A percentile compares a stretch with the other conserved stretches of the same genome.
These are phyloP conservation scores for Trachymyrmex cornetzi DNA, from an alignment of 1,140 invertebrate species.

Conservation along the genomic window DNA sequence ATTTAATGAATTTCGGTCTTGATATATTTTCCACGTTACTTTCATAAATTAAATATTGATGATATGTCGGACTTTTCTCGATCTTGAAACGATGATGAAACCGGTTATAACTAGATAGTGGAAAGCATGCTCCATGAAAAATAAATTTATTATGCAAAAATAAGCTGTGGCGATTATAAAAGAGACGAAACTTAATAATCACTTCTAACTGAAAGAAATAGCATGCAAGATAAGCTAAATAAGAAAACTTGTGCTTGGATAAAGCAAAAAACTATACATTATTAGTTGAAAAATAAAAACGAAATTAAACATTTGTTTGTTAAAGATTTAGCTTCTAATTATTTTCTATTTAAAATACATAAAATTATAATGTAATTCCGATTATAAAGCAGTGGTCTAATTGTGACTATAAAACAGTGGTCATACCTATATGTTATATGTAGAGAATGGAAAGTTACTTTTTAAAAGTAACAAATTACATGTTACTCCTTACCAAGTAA, in stretches of 20 bases:
- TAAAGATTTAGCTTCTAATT: slow-evolving; percentile 27
- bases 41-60: background rate
- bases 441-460: no score
- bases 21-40: background rate
- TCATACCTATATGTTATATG: background rate
- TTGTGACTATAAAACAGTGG: no score
- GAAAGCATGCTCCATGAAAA: background rate
- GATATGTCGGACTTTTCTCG: slow-evolving; percentile 28
- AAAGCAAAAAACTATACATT: slow-evolving; percentile 79
- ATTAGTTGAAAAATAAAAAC: slow-evolving; percentile 81
- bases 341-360: slow-evolving; percentile 1
- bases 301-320: slow-evolving; percentile 8
- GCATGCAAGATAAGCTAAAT: slow-evolving; percentile 69
- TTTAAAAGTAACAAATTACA: no score
- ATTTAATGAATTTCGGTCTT: background rate
- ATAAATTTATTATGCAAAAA: background rate
- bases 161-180: background rate
- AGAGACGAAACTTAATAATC: slow-evolving; percentile 34
- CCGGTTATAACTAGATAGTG: slow-evolving; percentile 19
- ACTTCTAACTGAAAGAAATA: slow-evolving; percentile 75
- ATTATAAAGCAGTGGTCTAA: no score
- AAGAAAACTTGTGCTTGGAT: slow-evolving; percentile 72
- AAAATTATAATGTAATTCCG: no score
- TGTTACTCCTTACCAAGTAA: no score
- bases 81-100: slow-evolving; percentile 38